Evolutionary conservation across 2,113 vertebrate species (phyloP).

Genomic region (Ovis aries): ARS-UI_Ramb_v3.0 NC_056074.1:23052501-23053000

Average conservation of each 20-base stretch:
- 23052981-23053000: not conserved
- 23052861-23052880: not conserved
- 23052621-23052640: not conserved
- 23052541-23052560: not conserved
- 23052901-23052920: not conserved
- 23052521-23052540: not conserved
- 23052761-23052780: not conserved
- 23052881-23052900: not conserved
- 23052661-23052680: not conserved
- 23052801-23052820: not conserved
- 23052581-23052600: not conserved
- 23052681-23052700: not conserved
- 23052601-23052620: not conserved
- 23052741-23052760: not conserved
- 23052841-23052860: not conserved
- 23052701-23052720: not conserved
- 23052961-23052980: not conserved
- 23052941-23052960: not conserved
- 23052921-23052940: not conserved
- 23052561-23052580: not conserved
- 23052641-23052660: not conserved
- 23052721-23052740: not conserved
- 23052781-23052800: not conserved
- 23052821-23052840: not conserved
- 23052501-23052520: not conserved